Percentiles rank a stretch among this genome's conserved stretches.
These are phyloP conservation scores for Rhopalosiphum maidis DNA, from an alignment of 1,140 invertebrate genomes.

Conservation along the genomic window DNA sequence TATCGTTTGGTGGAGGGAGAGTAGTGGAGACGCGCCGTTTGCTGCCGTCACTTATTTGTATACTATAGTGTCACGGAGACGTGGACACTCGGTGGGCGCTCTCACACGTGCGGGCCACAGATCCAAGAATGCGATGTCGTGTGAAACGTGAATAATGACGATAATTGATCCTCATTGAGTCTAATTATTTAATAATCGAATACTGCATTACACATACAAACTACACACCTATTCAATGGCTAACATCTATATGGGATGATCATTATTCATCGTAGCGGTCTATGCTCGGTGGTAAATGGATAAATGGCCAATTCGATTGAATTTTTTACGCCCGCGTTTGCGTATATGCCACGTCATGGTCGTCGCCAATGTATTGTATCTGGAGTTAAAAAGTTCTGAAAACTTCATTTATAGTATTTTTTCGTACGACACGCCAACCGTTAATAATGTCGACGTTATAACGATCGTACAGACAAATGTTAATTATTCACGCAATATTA, in stretches of 20 bases:
- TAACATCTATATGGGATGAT: background rate
- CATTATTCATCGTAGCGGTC: background rate
- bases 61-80: background rate
- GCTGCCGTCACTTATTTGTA: background rate
- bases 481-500: background rate
- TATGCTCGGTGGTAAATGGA: background rate
- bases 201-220: background rate
- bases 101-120: background rate
- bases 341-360: background rate
- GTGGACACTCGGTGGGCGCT: background rate
- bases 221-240: background rate
- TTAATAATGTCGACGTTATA: background rate
- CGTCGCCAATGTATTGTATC: background rate
- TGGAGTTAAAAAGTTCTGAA: background rate
- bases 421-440: no score
- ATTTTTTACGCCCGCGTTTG: background rate
- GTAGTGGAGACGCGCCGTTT: background rate
- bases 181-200: conserved; percentile 48
- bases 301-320: background rate
- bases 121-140: background rate
- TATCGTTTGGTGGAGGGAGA: background rate
- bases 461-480: background rate
- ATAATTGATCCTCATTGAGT: conserved; percentile 44
- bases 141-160: conserved; percentile 25
- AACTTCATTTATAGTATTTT: background rate